Conservation (phyloP, 2,113 vertebrate genomes). For the Myotis yumanensis region DNA sequence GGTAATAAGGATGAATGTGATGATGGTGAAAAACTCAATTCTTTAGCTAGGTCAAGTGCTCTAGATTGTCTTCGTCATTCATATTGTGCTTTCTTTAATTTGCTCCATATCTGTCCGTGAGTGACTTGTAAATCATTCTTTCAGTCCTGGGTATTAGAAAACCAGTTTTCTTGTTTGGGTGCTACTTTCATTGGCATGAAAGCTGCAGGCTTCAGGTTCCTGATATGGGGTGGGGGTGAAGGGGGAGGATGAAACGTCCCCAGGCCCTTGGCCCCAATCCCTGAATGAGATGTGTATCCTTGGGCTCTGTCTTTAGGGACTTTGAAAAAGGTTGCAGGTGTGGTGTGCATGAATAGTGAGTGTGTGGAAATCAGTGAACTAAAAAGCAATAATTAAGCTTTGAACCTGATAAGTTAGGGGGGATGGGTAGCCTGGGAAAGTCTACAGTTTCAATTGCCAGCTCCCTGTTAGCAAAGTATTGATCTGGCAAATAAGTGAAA, state of each 20-base stretch:
- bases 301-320: not conserved
- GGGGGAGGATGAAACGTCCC: not conserved
- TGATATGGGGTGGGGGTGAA: not conserved
- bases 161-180: not conserved
- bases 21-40: not conserved
- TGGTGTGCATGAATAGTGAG: not conserved
- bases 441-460: not conserved
- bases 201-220: not conserved
- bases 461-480: not conserved
- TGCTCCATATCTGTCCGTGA: not conserved
- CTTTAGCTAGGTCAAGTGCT: not conserved
- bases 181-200: not conserved
- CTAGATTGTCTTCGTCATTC: not conserved
- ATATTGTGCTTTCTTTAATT: constrained; percentile 9
- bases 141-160: not conserved
- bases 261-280: not conserved
- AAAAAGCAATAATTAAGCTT: not conserved
- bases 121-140: not conserved
- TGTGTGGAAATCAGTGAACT: not conserved
- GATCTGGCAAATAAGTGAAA: not conserved
- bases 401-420: not conserved
- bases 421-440: not conserved
- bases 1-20: not conserved
- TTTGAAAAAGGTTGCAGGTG: not conserved
- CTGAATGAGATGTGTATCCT: not conserved